Percentiles rank a stretch among this genome's conserved stretches.
Conservation (phyloP, 2,888 invertebrate species). For the Coelogynopora nodosa region DNA sequence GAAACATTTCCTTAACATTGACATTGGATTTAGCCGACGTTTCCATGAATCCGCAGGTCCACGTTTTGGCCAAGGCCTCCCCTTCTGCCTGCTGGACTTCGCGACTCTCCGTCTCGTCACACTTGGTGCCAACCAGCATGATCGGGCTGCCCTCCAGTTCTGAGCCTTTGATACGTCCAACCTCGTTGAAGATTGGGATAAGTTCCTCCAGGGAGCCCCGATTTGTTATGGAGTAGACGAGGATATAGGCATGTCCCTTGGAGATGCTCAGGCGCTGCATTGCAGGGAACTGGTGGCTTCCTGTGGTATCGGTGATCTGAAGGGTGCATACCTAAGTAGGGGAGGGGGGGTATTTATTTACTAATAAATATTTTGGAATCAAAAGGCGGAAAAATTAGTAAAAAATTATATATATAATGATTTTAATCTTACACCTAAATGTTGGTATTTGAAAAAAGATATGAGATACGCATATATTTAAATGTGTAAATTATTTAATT, state of each 20-base stretch:
- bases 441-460: no score
- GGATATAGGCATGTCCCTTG: constrained; percentile 97
- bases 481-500: no score
- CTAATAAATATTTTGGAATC: no score
- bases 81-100: constrained; percentile 40
- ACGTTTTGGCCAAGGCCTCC: constrained; percentile 75
- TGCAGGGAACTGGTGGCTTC: constrained; percentile 98
- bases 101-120: constrained; percentile 73
- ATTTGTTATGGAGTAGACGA: constrained; percentile 94
- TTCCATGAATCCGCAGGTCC: constrained; percentile 91
- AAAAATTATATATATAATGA: no score
- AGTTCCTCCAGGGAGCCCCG: constrained; percentile 89
- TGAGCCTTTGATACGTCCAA: constrained; percentile 73
- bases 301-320: constrained; percentile 98
- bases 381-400: no score
- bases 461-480: no score
- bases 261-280: constrained; percentile 97
- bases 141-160: constrained; percentile 72
- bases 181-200: constrained; percentile 86
- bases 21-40: constrained; percentile 98
- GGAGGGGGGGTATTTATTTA: no score
- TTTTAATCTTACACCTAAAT: no score
- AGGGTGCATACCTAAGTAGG: constrained; percentile 59
- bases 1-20: constrained; percentile 93
- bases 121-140: constrained; percentile 95